Evolutionary conservation across 2,113 vertebrate species (phyloP).

Genomic region (Grammomys dolichurus): DNA sequence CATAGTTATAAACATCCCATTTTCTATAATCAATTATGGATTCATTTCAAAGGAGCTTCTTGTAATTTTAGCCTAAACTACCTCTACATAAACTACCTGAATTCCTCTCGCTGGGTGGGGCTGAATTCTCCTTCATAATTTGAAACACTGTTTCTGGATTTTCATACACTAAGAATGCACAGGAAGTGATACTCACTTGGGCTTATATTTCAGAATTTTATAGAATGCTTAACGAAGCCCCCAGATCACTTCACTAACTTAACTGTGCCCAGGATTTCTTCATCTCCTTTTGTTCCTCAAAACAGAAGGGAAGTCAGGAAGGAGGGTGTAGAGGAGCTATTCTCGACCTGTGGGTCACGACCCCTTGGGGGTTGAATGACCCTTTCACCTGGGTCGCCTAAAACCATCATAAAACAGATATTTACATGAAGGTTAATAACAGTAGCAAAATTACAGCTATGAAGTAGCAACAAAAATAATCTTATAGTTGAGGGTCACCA

Average conservation of each 20-base stretch:
- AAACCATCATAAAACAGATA: not conserved
- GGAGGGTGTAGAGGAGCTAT: not conserved
- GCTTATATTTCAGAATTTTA: not conserved
- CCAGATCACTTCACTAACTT: not conserved
- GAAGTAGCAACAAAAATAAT: not conserved
- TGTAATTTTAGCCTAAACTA: slow-evolving; percentile 51
- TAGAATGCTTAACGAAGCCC: not conserved
- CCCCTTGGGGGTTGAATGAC: not conserved
- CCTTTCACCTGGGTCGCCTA: not conserved
- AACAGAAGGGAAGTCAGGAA: not conserved
- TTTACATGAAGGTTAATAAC: not conserved
- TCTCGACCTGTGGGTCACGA: not conserved
- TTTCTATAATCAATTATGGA: slow-evolving; percentile 3
- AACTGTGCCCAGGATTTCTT: not conserved
- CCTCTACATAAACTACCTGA: slow-evolving; percentile 18
- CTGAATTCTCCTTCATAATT: slow-evolving; percentile 27
- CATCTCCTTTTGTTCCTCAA: not conserved
- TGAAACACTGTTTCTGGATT: slow-evolving; percentile 26
- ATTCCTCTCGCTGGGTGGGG: slow-evolving; percentile 20
- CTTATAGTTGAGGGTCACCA: not conserved
- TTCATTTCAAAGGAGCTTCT: slow-evolving; percentile 32
- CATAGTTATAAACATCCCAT: not conserved
- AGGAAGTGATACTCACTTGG: not conserved
- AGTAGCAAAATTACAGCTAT: not conserved
- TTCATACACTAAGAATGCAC: not conserved